Base-by-base conservation (phyloP, 2,888 invertebrate species). In the Hydriomena furcata region DNA sequence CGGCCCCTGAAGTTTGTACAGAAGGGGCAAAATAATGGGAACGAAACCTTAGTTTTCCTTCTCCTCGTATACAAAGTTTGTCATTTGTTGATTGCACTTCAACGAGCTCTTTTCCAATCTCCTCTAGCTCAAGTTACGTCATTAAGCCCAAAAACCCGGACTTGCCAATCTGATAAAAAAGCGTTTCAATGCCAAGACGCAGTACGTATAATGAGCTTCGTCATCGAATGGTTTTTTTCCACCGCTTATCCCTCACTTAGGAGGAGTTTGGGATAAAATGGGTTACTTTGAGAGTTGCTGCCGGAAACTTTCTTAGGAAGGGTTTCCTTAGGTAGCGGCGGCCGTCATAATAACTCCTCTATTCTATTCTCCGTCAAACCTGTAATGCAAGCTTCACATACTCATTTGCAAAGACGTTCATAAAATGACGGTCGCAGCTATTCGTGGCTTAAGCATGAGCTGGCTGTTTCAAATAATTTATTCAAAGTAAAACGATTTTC, bases 211-310 rank as follows among this genome's bases (percentile, higher is more conserved):
- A 59, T 61, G 57, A 59, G 53, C 61, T 51, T 44, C 52, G 61
- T 55, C 59, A 61, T 61, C 57, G 58, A 61, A 53, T 57, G 57
- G 40, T 49, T 55, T 56, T 55, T 57, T 52, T 52, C 42, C 36
- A 48, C 49, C 53, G 60, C 54, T 60, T 58, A 55, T 55, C 47
- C 60, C 58, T 54, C 49, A 60, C 60, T 60, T 58, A 58, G 41
- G 43, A 40, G 24, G 52, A 52, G 46, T 52, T 51, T 34, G 52
- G 47, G 52, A 52, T 47, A 50, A 60, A 58, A 58, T 58, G 55
- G 55, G 60, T 52, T 58, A 60, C 58, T 58, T 47, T 12, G 49
- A 52, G 52, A 56, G 54, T 56, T 54, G 42, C 48, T 52, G 55
- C 40, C 44, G 52, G 47, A 54, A 53, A 49, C 36, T 54, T 49